Conservation (phyloP, 2,113 vertebrate species). For the Alces alces region DNA sequence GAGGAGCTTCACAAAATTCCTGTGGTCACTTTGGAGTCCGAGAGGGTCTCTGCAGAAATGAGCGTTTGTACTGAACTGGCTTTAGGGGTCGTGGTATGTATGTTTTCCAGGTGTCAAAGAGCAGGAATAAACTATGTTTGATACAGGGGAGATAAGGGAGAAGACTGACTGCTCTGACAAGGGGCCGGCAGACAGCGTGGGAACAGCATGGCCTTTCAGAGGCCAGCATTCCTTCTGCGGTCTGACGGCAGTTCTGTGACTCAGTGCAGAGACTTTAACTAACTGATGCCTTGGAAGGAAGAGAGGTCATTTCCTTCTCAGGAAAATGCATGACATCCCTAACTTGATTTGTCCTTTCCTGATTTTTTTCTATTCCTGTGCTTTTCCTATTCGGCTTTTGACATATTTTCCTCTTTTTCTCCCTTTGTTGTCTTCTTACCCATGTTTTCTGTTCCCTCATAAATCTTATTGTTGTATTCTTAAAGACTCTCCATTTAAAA, state of each 20-base stretch:
- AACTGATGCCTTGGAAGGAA: background rate
- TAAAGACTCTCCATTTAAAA: background rate
- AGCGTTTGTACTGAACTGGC: background rate
- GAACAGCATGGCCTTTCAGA: background rate
- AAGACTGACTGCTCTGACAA: background rate
- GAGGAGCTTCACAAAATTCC: background rate
- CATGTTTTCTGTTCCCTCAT: background rate
- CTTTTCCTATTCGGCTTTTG: background rate
- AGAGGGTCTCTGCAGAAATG: background rate
- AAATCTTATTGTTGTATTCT: background rate
- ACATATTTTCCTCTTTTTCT: background rate
- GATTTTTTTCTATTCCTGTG: background rate
- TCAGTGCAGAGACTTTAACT: background rate
- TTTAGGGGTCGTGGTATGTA: background rate
- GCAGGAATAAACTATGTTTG: background rate
- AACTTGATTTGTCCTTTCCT: background rate
- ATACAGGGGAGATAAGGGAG: background rate
- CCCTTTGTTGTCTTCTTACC: background rate
- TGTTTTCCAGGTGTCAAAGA: background rate
- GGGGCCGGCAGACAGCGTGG: rapidly evolving
- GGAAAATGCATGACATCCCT: background rate
- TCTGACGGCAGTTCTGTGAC: background rate
- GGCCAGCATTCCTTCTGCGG: background rate
- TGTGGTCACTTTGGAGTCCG: background rate
- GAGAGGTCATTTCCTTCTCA: background rate